These are phyloP conservation scores for Epinephelus cyanopodus DNA, from an alignment of 2,113 vertebrate genomes.

Conservation along the genomic window DNA sequence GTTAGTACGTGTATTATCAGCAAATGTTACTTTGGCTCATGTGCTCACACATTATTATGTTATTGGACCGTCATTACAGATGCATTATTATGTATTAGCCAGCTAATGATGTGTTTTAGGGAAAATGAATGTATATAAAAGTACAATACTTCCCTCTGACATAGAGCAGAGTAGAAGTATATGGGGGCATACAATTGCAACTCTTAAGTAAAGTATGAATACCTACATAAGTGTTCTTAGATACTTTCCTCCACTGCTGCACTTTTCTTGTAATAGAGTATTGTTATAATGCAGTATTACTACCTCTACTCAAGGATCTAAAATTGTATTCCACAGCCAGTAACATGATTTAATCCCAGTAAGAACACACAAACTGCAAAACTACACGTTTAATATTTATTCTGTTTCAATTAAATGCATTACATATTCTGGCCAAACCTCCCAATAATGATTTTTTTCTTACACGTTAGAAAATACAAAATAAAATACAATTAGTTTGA, in stretches of 20 bases:
- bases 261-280: neutral
- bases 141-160: neutral
- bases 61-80: neutral
- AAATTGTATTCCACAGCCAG: neutral
- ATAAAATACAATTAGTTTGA: constrained; percentile 85
- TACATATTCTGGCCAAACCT: constrained; percentile 88
- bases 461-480: constrained; percentile 83
- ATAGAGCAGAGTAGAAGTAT: neutral
- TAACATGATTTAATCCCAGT: neutral
- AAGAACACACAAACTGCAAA: constrained; percentile 53
- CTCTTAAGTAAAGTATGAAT: neutral
- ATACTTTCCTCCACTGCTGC: neutral
- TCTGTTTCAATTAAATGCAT: constrained; percentile 91
- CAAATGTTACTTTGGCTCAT: neutral
- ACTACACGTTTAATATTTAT: constrained; percentile 79
- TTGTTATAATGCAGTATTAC: neutral
- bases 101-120: neutral
- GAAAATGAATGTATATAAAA: neutral
- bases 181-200: neutral
- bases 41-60: neutral
- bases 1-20: too few species aligned
- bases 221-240: neutral
- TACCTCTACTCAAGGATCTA: neutral
- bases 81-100: neutral
- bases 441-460: constrained; percentile 82